A percentile compares a stretch with the other conserved stretches of the same genome.
These are phyloP conservation scores for Scortum barcoo DNA, from an alignment of 2,113 vertebrate genomes.

Conservation along the genomic window DNA sequence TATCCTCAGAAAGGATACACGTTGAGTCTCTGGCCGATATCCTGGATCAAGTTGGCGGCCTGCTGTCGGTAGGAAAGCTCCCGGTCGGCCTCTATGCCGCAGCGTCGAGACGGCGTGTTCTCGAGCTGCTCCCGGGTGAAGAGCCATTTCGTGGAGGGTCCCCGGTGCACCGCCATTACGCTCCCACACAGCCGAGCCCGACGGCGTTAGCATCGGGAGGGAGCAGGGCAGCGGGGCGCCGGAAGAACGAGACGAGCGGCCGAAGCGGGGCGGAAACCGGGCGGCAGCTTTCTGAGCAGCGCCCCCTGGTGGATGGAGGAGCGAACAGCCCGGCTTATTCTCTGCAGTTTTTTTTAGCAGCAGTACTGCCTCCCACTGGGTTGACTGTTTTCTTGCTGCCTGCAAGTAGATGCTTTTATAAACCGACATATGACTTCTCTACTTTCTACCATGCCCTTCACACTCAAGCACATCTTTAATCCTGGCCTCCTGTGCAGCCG, in stretches of 20 bases:
- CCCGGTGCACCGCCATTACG: constrained; percentile 89
- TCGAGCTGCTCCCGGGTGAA: constrained; percentile 97
- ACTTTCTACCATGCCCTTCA: no score
- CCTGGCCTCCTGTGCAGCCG: no score
- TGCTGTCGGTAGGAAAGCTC: constrained; percentile 97
- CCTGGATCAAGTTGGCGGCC: constrained; percentile 97
- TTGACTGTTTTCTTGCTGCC: no score
- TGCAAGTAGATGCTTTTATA: no score
- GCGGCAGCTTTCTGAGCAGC: not conserved
- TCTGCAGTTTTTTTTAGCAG: no score
- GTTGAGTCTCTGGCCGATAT: constrained; percentile 97
- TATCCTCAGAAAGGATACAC: constrained; percentile 92
- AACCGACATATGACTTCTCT: no score
- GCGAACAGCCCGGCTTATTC: no score
- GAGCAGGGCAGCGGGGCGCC: constrained; percentile 54
- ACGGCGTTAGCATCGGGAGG: constrained; percentile 70
- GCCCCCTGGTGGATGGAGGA: constrained; percentile 26
- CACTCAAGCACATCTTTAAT: no score
- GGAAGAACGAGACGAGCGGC: constrained; percentile 51
- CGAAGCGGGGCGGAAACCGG: constrained; percentile 15
- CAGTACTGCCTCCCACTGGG: no score
- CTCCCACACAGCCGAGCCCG: constrained; percentile 78
- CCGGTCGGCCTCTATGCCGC: constrained; percentile 94
- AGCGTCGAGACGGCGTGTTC: constrained; percentile 93
- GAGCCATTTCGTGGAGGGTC: constrained; percentile 93